Evolutionary conservation across 2,113 vertebrate genomes (phyloP).

Genomic region (Podarcis muralis): DNA sequence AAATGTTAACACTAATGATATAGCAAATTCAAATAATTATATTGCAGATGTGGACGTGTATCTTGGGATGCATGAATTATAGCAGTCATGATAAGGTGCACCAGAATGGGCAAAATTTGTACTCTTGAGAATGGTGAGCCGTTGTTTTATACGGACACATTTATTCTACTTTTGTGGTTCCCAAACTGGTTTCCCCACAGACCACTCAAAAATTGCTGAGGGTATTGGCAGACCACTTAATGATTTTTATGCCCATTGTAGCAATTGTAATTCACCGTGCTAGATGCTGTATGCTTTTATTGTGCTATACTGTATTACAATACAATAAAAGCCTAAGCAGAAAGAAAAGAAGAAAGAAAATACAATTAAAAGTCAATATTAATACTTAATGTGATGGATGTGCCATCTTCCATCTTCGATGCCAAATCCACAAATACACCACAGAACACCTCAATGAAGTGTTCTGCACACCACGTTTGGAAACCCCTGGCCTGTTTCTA

Average conservation of each 20-base stretch:
- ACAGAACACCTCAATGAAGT: too few species aligned
- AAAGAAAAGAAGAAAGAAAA: too few species aligned
- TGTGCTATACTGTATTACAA: too few species aligned
- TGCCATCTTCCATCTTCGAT: too few species aligned
- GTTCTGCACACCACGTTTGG: too few species aligned
- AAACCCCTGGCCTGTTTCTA: too few species aligned
- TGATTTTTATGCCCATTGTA: neutral
- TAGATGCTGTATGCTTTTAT: neutral
- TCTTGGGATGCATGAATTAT: slow-evolving; percentile 26
- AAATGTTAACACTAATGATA: slow-evolving; percentile 29
- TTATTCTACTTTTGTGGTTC: neutral
- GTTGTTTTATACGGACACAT: neutral
- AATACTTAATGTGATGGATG: too few species aligned
- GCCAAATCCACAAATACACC: too few species aligned
- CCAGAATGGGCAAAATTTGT: neutral
- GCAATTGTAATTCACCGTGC: too few species aligned
- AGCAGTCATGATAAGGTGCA: slow-evolving; percentile 3
- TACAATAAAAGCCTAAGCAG: too few species aligned
- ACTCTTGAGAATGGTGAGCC: slow-evolving; percentile 8
- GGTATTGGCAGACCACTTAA: neutral
- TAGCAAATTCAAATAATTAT: slow-evolving; percentile 38
- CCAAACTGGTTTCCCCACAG: too few species aligned
- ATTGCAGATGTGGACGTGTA: slow-evolving; percentile 25
- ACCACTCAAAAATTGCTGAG: neutral
- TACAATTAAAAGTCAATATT: too few species aligned